These are phyloP conservation scores for Strongylocentrotus purpuratus DNA, from an alignment of 35 echinoderm and acorn worm genomes.

Conservation along the genomic window DNA sequence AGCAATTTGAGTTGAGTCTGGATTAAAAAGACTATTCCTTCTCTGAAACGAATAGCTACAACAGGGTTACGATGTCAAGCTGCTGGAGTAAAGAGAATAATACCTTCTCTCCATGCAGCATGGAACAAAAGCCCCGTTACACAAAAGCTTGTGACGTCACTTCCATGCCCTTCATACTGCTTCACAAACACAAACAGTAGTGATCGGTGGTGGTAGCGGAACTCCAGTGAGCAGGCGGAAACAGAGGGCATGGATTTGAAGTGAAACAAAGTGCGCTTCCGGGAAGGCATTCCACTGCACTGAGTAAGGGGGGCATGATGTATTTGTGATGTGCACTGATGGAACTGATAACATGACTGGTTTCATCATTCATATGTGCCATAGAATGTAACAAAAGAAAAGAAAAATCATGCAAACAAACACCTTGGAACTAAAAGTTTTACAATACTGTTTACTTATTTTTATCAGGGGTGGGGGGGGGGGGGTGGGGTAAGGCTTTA, in stretches of 20 bases:
- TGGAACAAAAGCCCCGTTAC: neutral
- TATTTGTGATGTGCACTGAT: neutral
- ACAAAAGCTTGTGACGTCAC: neutral
- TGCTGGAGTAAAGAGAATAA: neutral
- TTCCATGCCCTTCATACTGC: neutral
- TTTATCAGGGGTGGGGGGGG: too few relatives aligned
- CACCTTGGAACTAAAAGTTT: too few relatives aligned
- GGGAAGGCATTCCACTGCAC: neutral
- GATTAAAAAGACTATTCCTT: neutral
- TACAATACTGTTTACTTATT: too few relatives aligned
- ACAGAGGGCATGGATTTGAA: neutral
- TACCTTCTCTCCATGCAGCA: neutral
- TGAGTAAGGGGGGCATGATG: neutral
- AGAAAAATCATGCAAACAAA: too few relatives aligned
- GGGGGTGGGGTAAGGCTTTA: too few relatives aligned
- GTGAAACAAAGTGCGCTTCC: neutral
- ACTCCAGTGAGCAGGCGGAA: neutral
- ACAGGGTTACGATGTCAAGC: neutral
- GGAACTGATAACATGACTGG: neutral
- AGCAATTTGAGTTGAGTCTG: neutral
- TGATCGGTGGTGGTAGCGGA: neutral
- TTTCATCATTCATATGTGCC: neutral
- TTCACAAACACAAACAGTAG: constrained; percentile 3
- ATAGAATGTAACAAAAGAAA: neutral
- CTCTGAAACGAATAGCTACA: neutral